Evolutionary conservation across 2,113 vertebrate genomes (phyloP), one percentile per base, ranked within the genome.

Genomic region (Oceanites oceanicus): DNA sequence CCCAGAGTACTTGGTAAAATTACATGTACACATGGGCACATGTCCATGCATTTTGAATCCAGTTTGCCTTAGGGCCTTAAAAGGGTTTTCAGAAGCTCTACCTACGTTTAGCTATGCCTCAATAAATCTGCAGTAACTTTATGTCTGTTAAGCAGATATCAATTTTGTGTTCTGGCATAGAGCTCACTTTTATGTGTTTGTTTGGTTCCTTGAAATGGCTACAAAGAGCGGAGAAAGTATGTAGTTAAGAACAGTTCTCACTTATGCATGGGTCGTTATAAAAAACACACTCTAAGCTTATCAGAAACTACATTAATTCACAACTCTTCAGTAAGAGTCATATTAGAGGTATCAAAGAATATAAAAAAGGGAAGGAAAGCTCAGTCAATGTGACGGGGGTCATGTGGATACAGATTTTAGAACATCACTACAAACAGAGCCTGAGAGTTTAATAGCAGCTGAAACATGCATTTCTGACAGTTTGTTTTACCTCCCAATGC

Each of bases 401-500:
- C 10, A 53, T 23, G 30, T 3, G 11, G 32, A n/a, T n/a, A 38
- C 26, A 23, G 45, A 74, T 38, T 92, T 85, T 67, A 23, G 76
- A 80, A 47, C n/a, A 68, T 32, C 50, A 27, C 34, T 78, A 65
- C 29, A 67, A 89, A 80, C 7, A 78, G 34, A 82, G 11, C 6
- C 76, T 50, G 26, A 40, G 72, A 40, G 7, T 52, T 56, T 68
- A 74, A 40, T 2, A 49, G 55, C 15, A 62, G 61, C 7, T 84
- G 40, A 70, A 40, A 25, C 14, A 56, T 42, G 70, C 20, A 63
- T 73, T 78, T 86, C 4, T n/a, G 65, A 52, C 3, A 18, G 42
- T 44, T 42, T 61, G 5, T 19, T 91, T 97, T 98, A 99, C 99
- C 99, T 99, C 98, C 97, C 98, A 98, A 5, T 98, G 98, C 96